Evolutionary conservation across 2,113 vertebrate species (phyloP).

Genomic region (Rafetus swinhoei): DNA sequence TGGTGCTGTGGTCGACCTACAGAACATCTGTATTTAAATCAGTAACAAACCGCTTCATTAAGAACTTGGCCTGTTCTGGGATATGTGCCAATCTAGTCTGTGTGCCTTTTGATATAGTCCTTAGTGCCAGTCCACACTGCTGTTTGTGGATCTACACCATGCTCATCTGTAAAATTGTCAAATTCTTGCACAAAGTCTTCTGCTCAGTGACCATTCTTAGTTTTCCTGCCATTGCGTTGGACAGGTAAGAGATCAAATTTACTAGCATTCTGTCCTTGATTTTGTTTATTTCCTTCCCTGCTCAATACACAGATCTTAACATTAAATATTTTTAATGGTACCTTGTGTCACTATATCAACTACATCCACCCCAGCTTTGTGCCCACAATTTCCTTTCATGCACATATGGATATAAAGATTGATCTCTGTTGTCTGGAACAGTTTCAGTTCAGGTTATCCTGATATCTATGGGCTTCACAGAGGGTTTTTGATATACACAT

Average conservation of each 20-base stretch:
- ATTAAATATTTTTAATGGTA: not conserved
- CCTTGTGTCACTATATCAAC: not conserved
- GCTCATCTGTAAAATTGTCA: slow-evolving; percentile 92
- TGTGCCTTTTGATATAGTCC: slow-evolving; percentile 94
- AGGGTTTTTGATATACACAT: not conserved
- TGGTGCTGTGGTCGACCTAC: slow-evolving; percentile 96
- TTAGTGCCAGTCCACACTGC: slow-evolving; percentile 91
- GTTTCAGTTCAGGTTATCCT: not conserved
- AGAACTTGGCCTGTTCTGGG: slow-evolving; percentile 95
- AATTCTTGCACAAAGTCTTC: slow-evolving; percentile 97
- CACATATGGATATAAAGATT: not conserved
- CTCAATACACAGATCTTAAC: not conserved
- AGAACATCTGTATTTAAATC: slow-evolving; percentile 93
- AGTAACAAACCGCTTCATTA: slow-evolving; percentile 94
- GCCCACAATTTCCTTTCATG: not conserved
- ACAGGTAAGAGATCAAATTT: slow-evolving; percentile 79
- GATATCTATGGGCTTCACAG: not conserved
- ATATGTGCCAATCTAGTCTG: slow-evolving; percentile 94
- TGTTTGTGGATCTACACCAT: slow-evolving; percentile 94
- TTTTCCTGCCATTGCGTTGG: slow-evolving; percentile 89
- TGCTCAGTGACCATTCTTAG: slow-evolving; percentile 95
- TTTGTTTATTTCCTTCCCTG: not conserved
- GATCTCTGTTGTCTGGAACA: not conserved
- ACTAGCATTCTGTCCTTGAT: not conserved
- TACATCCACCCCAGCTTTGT: not conserved